Base-by-base conservation (phyloP, 2,113 vertebrate genomes). In the Eptesicus fuscus region DNA sequence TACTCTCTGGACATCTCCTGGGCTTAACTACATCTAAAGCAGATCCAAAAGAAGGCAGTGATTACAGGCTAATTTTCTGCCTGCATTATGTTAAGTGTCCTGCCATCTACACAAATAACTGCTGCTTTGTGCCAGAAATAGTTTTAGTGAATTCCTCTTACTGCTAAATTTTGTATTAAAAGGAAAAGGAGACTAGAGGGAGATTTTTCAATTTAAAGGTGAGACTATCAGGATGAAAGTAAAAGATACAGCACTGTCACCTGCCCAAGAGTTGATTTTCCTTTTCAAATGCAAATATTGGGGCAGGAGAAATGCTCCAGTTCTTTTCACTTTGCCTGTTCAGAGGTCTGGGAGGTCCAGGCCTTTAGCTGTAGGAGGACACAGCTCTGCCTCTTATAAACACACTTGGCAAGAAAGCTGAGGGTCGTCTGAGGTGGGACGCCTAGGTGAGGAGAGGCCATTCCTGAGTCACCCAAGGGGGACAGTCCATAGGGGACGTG, bases 11-110 rank as follows among this genome's bases (percentile, higher is more conserved):
- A 93, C 97, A 95, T 92, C 92, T 97, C 96, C 73, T 53, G 85
- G 96, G 96, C 96, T 98, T 96, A 63, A 96, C 80, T 61, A 51
- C 18, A 23, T 96, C 0, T 0, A 63, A 79, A 96, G 95, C 95
- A 79, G 95, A 94, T 88, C 95, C 93, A 9, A 93, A 97, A 71
- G 92, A 95, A 76, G 96, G 96, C 74, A 53, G 91, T 98, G 98
- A 98, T 98, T 97, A 97, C 97, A 98, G 97, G 97, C 98, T 98
- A 96, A 98, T 98, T 98, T 98, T 98, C 97, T 98, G 93, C 94
- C 95, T 97, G 95, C 90, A 96, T 97, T 96, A 96, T 95, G 97
- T 95, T 97, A 95, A 94, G 96, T 94, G 87, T 95, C 95, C 95
- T 83, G 77, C 97, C 88, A 13, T 95, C 97, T 97, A 98, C 56